Base-by-base conservation (phyloP, 1,140 invertebrate genomes). In the Nixonia krombeini region DNA sequence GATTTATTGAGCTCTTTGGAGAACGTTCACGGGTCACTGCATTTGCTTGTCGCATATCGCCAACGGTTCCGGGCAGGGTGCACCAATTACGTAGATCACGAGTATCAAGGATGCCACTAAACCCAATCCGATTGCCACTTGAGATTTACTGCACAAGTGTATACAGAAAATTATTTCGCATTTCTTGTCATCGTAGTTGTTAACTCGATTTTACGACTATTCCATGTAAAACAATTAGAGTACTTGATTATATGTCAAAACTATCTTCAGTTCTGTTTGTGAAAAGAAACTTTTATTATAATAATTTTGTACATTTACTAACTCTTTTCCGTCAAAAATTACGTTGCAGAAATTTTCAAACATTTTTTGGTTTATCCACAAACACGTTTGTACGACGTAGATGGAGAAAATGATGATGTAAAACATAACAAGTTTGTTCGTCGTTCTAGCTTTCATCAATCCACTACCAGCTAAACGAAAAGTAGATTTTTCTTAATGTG, bases 1-100 rank as follows among this genome's bases (percentile, higher is more conserved):
- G 70, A 72, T 72, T 72, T 72, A 72, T 68, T 68, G 65, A 65
- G 49, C 62, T 49, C 53, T 18, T 64, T 57, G 57, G 59, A 38
- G 58, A 69, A 65, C 62, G 62, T 66, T 72, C 70, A 66, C 66
- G 61, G 70, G 70, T 72, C 65, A 61, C 61, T 69, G 69, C 69
- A 63, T 71, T 66, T 63, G 57, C 70, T 62, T 72, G 66, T 73
- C 64, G 59, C 68, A 62, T 33, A 47, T 52, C 49, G 56, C 44
- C 52, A 33, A 40, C 49, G 56, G 56, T 70, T 73, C 51, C 61
- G 65, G 56, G 41, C 64, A 65, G 56, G 66, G 69, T 71, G 64
- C 57, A 71, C 72, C 72, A 71, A 74, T 74, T 68, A 74, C 70
- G 62, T 74, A 74, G 42, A 45, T 53, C 25, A 42, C 26, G 55